Percentiles rank a stretch among this genome's conserved stretches.
Conservation (phyloP, 92 coral and sea anemone genomes). For the Porites rus region DNA sequence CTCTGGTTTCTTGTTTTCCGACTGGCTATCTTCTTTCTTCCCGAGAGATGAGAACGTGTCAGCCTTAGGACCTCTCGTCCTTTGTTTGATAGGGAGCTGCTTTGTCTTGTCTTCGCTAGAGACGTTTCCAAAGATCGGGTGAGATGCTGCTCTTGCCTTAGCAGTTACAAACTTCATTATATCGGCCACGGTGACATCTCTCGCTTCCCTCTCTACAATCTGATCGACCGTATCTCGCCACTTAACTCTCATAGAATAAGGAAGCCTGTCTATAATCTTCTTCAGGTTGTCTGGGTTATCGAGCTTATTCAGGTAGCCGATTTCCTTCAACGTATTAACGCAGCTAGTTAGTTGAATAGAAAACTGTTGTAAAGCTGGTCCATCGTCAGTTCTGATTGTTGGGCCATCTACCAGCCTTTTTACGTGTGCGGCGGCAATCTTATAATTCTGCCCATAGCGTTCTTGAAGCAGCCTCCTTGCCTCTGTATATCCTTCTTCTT, state of each 20-base stretch:
- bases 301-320: slow-evolving; percentile 56
- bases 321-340: slow-evolving; percentile 56
- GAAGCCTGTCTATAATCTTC: slow-evolving; percentile 57
- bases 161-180: neutral
- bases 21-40: neutral
- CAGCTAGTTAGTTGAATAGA: slow-evolving; percentile 61
- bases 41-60: neutral
- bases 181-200: slow-evolving; percentile 48
- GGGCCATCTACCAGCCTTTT: slow-evolving; percentile 46
- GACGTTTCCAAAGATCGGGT: neutral
- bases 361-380: slow-evolving; percentile 53
- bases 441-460: slow-evolving; percentile 54
- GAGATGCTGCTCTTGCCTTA: too few relatives aligned
- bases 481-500: slow-evolving; percentile 49
- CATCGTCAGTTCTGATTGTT: slow-evolving; percentile 45
- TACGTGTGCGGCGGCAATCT: slow-evolving; percentile 59
- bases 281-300: slow-evolving; percentile 62
- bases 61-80: slow-evolving; percentile 9
- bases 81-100: neutral
- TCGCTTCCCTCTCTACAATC: slow-evolving; percentile 45
- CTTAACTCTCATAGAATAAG: slow-evolving; percentile 47
- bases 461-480: slow-evolving; percentile 58
- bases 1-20: neutral
- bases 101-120: neutral
- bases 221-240: slow-evolving; percentile 63